Conservation (phyloP, 1,140 invertebrate species). For the Polypedilum pembai region DNA sequence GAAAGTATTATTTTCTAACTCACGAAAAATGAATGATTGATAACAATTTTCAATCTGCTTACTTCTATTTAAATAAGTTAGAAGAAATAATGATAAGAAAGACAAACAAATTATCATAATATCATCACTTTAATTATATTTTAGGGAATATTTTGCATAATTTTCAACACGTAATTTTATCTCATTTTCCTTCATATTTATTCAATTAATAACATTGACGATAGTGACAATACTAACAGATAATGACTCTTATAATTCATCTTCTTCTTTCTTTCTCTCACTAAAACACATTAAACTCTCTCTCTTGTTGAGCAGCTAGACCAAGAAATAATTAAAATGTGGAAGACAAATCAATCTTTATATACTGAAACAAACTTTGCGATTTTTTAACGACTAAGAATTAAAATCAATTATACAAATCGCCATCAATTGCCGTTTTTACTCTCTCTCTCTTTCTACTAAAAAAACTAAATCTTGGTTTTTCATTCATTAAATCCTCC, state of each 20-base stretch:
- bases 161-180: too few species aligned
- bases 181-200: too few species aligned
- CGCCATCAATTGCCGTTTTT: background rate
- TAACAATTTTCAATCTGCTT: too few species aligned
- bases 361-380: background rate
- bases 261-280: too few species aligned
- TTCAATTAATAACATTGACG: background rate
- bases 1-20: background rate
- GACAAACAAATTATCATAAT: too few species aligned
- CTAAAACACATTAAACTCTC: background rate
- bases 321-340: constrained; percentile 8
- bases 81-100: too few species aligned
- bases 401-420: background rate
- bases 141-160: too few species aligned
- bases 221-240: background rate
- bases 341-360: constrained; percentile 8
- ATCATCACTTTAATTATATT: too few species aligned
- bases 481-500: too few species aligned
- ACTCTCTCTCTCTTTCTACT: background rate
- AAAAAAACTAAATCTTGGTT: background rate
- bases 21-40: too few species aligned
- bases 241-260: too few species aligned
- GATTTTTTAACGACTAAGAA: background rate
- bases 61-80: too few species aligned
- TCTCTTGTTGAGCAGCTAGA: constrained; percentile 10